Conservation (phyloP, 1,140 invertebrate species). For the Diorhabda sublineata region DNA sequence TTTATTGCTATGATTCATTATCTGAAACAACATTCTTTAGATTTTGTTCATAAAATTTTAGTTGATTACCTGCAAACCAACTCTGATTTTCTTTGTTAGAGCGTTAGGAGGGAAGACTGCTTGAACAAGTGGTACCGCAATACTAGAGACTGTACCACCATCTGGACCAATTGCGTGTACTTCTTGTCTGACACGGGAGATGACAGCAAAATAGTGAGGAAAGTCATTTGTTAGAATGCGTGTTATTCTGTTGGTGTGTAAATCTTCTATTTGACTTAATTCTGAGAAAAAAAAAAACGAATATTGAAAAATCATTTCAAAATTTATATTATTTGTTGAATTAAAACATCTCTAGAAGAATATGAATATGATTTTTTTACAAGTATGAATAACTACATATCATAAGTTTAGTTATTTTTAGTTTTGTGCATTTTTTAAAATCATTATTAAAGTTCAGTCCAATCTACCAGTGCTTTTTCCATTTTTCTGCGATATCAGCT, state of each 20-base stretch:
- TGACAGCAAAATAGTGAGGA: constrained; percentile 94
- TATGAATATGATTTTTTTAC: no score
- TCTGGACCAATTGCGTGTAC: constrained; percentile 90
- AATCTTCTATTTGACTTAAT: constrained; percentile 75
- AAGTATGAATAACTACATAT: no score
- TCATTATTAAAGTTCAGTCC: no score
- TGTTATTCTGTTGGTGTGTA: constrained; percentile 82
- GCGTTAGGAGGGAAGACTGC: constrained; percentile 91
- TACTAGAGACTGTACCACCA: constrained; percentile 90
- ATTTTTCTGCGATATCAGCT: no score
- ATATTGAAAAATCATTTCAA: not conserved
- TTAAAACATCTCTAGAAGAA: no score
- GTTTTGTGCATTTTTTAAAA: no score
- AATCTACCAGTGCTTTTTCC: no score
- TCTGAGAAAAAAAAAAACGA: constrained; percentile 52
- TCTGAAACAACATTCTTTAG: not conserved
- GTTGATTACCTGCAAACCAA: constrained; percentile 84
- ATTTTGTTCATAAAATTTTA: not conserved
- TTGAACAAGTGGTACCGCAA: constrained; percentile 92
- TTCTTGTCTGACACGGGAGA: constrained; percentile 89
- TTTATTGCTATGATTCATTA: not conserved
- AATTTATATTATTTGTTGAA: no score
- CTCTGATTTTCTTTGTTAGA: constrained; percentile 92
- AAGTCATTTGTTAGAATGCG: constrained; percentile 93
- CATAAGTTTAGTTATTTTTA: no score